phyloP scores from a whole-genome alignment of 2,888 invertebrate genomes.

The Melinaea menophilus region DNA sequence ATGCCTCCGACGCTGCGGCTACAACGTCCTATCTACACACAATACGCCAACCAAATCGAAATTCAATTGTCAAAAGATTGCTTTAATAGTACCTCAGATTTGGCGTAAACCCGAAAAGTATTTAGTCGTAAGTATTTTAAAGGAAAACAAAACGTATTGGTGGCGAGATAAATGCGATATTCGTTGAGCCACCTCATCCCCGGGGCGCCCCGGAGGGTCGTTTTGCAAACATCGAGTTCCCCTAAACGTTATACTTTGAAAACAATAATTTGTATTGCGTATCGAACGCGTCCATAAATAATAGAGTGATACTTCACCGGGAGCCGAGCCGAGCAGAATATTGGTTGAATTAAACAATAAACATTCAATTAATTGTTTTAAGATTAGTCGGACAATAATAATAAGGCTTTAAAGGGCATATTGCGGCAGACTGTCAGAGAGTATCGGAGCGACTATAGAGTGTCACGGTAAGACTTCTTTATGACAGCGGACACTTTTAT shows the following conservation, averaged over 20 bases:
- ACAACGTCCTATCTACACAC: slow-evolving; percentile 66
- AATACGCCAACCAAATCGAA: slow-evolving; percentile 62
- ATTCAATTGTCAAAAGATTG: slow-evolving; percentile 77
- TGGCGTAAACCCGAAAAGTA: slow-evolving; percentile 55
- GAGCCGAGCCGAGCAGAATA: slow-evolving; percentile 46
- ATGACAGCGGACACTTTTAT: too few relatives aligned
- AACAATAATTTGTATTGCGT: slow-evolving; percentile 79
- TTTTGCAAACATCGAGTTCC: slow-evolving; percentile 73
- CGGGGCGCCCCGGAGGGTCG: slow-evolving; percentile 65
- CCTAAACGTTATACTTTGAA: slow-evolving; percentile 79
- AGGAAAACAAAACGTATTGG: slow-evolving; percentile 54
- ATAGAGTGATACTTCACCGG: slow-evolving; percentile 74
- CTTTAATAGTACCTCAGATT: slow-evolving; percentile 65
- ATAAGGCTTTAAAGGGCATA: too few relatives aligned
- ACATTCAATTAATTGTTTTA: slow-evolving; percentile 18
- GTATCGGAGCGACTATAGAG: too few relatives aligned
- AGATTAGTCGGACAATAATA: slow-evolving; percentile 9
- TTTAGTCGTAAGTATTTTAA: slow-evolving; percentile 42
- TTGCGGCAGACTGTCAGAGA: too few relatives aligned
- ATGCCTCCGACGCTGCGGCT: slow-evolving; percentile 44
- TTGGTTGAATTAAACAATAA: slow-evolving; percentile 43
- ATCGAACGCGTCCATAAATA: slow-evolving; percentile 77
- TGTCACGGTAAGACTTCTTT: too few relatives aligned
- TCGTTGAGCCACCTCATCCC: slow-evolving; percentile 41
- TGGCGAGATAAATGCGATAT: slow-evolving; percentile 52